A percentile compares a stretch with the other conserved stretches of the same genome.
These are phyloP conservation scores for Pantherophis guttatus DNA, from an alignment of 2,113 vertebrate species.

Conservation along the genomic window DNA sequence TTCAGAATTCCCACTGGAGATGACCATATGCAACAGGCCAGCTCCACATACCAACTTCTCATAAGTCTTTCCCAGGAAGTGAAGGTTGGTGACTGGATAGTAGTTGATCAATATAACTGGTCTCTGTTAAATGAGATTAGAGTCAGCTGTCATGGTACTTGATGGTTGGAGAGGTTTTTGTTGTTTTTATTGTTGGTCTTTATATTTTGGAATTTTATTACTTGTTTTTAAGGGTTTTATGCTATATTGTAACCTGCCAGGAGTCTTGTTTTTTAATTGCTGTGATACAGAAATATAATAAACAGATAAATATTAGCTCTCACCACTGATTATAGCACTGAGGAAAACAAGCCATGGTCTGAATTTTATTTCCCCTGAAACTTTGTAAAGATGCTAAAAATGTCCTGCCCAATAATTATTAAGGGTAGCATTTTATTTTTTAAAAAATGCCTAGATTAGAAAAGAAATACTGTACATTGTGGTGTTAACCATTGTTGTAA, in stretches of 20 bases:
- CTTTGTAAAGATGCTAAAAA: slow-evolving; percentile 24
- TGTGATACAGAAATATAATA: background rate
- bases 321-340: background rate
- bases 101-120: background rate
- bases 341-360: slow-evolving; percentile 17
- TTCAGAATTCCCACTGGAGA: background rate
- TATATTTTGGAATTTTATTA: background rate
- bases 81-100: background rate
- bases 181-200: background rate
- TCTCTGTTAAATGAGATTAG: background rate
- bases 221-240: background rate
- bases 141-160: background rate
- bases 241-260: background rate
- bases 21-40: background rate
- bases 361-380: slow-evolving; percentile 19
- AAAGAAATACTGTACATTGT: background rate
- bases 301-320: slow-evolving; percentile 10
- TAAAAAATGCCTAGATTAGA: background rate
- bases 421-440: slow-evolving; percentile 8
- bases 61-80: background rate
- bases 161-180: background rate
- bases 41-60: background rate
- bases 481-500: slow-evolving; percentile 1
- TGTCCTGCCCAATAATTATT: slow-evolving; percentile 3
- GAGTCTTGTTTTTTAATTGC: background rate